A percentile compares a stretch with the other conserved stretches of the same genome.
Evolutionary conservation across 1,140 invertebrate species (phyloP).

Genomic region (Anadara kagoshimensis): DNA sequence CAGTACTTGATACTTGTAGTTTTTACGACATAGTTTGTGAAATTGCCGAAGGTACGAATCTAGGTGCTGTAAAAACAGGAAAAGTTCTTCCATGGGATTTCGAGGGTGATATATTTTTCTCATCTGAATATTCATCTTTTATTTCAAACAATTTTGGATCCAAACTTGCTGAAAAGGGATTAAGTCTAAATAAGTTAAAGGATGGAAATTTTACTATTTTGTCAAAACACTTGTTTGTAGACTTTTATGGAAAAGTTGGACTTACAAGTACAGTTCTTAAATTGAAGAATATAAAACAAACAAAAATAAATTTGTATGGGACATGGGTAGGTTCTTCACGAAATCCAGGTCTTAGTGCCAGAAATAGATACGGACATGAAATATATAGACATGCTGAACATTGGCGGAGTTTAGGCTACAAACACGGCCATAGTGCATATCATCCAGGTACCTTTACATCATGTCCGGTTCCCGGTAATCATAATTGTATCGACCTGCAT

Average conservation of each 20-base stretch:
- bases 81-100: constrained; percentile 63
- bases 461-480: constrained; percentile 48
- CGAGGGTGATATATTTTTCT: constrained; percentile 60
- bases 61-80: constrained; percentile 63
- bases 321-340: constrained; percentile 55
- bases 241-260: constrained; percentile 48
- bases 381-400: constrained; percentile 59
- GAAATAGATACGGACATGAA: constrained; percentile 61
- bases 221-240: constrained; percentile 39
- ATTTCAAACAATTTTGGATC: no score
- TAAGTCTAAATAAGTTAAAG: no score
- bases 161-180: no score
- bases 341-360: constrained; percentile 65
- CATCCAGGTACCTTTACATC: constrained; percentile 45
- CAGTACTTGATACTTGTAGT: constrained; percentile 36
- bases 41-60: constrained; percentile 56
- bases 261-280: constrained; percentile 41
- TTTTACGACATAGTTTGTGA: constrained; percentile 49
- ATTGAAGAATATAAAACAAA: constrained; percentile 40
- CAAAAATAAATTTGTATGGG: constrained; percentile 51
- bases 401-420: constrained; percentile 37
- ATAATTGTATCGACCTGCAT: constrained; percentile 63
- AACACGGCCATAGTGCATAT: constrained; percentile 42
- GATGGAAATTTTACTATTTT: constrained; percentile 40
- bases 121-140: constrained; percentile 37